phyloP scores from a whole-genome alignment of 2,888 invertebrate genomes.

The Drosophila nr. perissopoda region DNA sequence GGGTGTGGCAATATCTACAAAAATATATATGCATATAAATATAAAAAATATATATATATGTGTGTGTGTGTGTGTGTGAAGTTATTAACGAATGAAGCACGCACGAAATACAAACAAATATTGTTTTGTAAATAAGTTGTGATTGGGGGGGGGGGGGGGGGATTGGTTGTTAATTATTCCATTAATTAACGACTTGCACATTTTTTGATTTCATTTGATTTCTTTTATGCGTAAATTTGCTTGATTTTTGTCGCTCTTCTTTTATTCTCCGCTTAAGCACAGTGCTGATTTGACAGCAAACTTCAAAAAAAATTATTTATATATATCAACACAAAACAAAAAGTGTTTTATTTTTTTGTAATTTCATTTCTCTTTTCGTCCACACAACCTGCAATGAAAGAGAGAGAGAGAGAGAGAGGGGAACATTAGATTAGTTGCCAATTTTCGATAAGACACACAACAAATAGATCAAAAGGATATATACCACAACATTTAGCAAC shows the following conservation, averaged over 20 bases:
- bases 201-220: constrained; percentile 22
- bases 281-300: constrained; percentile 19
- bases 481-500: not conserved
- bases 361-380: constrained; percentile 9
- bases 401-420: not conserved
- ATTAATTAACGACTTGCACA: constrained; percentile 54
- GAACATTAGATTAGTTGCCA: constrained; percentile 44
- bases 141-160: not conserved
- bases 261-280: constrained; percentile 41
- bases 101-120: constrained; percentile 20
- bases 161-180: constrained; percentile 21
- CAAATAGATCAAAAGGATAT: constrained; percentile 9
- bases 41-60: not conserved
- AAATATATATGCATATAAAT: not conserved
- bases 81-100: constrained; percentile 14
- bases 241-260: constrained; percentile 2
- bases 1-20: constrained; percentile 3
- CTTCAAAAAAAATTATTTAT: constrained; percentile 21
- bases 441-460: constrained; percentile 31
- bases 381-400: constrained; percentile 49
- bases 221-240: constrained; percentile 1
- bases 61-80: not conserved
- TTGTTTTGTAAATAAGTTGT: not conserved
- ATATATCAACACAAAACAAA: constrained; percentile 45
- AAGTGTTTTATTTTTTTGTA: constrained; percentile 13